Base-by-base conservation (phyloP, 2,888 invertebrate species). In the Yponomeuta plumbellus region DNA sequence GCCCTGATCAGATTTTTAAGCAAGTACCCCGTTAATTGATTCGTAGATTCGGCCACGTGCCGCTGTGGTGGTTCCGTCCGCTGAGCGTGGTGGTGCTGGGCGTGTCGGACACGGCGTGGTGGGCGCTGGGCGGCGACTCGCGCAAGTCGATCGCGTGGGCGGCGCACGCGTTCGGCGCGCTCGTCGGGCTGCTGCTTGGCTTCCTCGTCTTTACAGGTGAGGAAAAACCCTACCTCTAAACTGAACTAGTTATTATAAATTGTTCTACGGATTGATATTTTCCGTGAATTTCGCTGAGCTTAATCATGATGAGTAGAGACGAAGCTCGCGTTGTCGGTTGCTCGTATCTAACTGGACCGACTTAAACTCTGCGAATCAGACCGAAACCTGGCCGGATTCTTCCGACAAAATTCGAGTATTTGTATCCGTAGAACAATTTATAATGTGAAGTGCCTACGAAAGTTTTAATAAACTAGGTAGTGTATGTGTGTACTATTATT, bases 151-250 rank as follows among this genome's bases (percentile, higher is more conserved):
- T 81, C 70, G 92, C 95, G 69, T 93, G 95, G 93, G 93, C 94
- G 0, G 95, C 96, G 6, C 96, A 96, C 76, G 85, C 92, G 20
- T 92, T 94, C 8, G 96, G 96, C 5, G 95, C 94, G 3, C 78
- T 93, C 0, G 91, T 93, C 0, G 96, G 96, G 0, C 83, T 94
- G 1, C 85, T 95, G 8, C 75, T 95, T 3, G 94, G 94, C 8
- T 92, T 94, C 67, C 80, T 94, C 13, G 79, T 94, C 11, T 94
- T 92, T 72, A 86, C 79, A 64, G 90, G 88, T 91, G 66, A 71
- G 77, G 8, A 34, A 10, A 4, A 34, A 10, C 3, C 34, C 34
- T 34, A 26, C 26, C 5, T 26, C 66, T n/a, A 44, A 44, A 2
- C 11, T 44, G 10, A 44, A 44, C 44, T 44, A 8, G 2, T 39